phyloP scores from a whole-genome alignment of 64 coral and sea anemone genomes.

The Porites australiensis region DNA sequence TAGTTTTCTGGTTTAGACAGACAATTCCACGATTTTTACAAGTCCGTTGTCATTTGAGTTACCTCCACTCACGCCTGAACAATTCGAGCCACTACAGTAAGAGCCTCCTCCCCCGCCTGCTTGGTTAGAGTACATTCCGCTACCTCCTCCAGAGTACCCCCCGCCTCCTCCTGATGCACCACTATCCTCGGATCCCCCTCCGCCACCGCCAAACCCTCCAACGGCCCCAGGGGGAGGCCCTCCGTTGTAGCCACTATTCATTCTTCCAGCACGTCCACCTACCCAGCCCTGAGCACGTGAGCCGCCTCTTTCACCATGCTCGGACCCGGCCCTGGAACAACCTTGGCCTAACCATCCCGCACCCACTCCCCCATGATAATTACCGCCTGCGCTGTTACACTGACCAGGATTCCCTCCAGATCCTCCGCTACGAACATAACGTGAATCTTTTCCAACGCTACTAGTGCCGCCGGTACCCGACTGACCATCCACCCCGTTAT shows the following conservation, averaged over 20 bases:
- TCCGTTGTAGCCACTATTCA: constrained; percentile 72
- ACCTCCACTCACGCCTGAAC: constrained; percentile 3
- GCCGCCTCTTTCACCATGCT: constrained; percentile 46
- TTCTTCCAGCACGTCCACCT: constrained; percentile 49
- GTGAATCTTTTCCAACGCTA: neutral
- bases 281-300: constrained; percentile 46
- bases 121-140: constrained; percentile 20
- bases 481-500: constrained; percentile 48
- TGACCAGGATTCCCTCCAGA: constrained; percentile 27
- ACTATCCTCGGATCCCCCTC: constrained; percentile 51
- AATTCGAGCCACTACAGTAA: constrained; percentile 22
- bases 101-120: constrained; percentile 72
- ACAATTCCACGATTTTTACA: constrained; percentile 10
- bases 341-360: constrained; percentile 55
- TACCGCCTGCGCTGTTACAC: constrained; percentile 32
- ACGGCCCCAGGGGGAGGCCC: constrained; percentile 44
- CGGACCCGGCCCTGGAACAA: neutral
- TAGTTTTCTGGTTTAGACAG: no score
- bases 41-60: constrained; percentile 51
- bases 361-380: constrained; percentile 54
- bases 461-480: constrained; percentile 14
- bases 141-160: constrained; percentile 56
- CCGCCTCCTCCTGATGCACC: constrained; percentile 63
- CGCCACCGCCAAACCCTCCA: constrained; percentile 74
- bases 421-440: neutral